These are phyloP conservation scores for Acanthosoma haemorrhoidale DNA, from an alignment of 2,888 invertebrate species.

Conservation along the genomic window DNA sequence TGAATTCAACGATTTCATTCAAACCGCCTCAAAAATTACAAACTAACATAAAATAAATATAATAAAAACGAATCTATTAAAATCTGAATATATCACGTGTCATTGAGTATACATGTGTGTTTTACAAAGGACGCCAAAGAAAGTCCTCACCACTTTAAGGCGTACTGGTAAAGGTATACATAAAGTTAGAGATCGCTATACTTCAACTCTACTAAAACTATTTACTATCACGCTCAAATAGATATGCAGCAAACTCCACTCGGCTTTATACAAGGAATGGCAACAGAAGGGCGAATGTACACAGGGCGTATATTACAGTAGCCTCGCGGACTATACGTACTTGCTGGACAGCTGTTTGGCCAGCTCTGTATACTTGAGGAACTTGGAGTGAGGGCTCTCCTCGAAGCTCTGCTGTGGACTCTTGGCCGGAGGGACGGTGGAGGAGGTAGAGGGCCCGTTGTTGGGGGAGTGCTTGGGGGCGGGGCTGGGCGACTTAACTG, in stretches of 20 bases:
- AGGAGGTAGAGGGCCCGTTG: slow-evolving; percentile 42
- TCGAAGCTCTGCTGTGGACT: slow-evolving; percentile 53
- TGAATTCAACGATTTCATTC: slow-evolving; percentile 26
- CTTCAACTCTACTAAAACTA: slow-evolving; percentile 36
- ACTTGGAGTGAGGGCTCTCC: slow-evolving; percentile 93
- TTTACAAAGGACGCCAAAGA: slow-evolving; percentile 35
- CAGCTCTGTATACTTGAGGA: slow-evolving; percentile 96
- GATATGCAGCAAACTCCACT: slow-evolving; percentile 39
- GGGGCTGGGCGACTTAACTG: slow-evolving; percentile 52
- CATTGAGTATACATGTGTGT: slow-evolving; percentile 40
- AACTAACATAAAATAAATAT: slow-evolving; percentile 38
- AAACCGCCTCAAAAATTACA: slow-evolving; percentile 19
- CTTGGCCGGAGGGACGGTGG: slow-evolving; percentile 40
- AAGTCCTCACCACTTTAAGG: slow-evolving; percentile 35
- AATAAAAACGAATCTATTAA: slow-evolving; percentile 37
- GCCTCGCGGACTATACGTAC: slow-evolving; percentile 63
- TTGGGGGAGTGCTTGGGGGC: slow-evolving; percentile 45
- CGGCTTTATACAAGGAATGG: slow-evolving; percentile 41
- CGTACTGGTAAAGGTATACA: slow-evolving; percentile 38
- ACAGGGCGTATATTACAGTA: slow-evolving; percentile 34
- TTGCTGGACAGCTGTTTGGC: slow-evolving; percentile 97
- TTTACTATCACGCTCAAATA: slow-evolving; percentile 38
- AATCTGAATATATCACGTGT: slow-evolving; percentile 39
- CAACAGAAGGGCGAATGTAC: slow-evolving; percentile 39
- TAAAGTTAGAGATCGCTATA: slow-evolving; percentile 39